Evolutionary conservation across 2,888 invertebrate genomes (phyloP), one percentile per base, ranked within the genome.

Genomic region (Apoderus coryli): DNA sequence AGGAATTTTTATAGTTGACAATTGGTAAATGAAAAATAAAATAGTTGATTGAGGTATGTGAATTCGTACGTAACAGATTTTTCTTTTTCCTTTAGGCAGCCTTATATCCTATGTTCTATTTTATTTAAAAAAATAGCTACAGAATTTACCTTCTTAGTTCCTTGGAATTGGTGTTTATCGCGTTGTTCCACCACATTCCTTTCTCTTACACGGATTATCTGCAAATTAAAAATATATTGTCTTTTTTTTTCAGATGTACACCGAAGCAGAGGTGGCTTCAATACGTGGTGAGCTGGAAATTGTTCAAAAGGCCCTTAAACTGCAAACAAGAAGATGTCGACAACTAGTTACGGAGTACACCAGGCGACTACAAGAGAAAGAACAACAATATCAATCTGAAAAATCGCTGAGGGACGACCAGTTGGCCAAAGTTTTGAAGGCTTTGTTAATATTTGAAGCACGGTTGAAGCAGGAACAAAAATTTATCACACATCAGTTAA

Each of bases 381-480:
- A 74, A 45, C 64, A 64, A 32, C 66, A 69, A 44, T 64, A 69
- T 31, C 60, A 65, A 14, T 67, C 67, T 34, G 75, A 74, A 48
- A 65, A 68, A 38, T 61, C 65, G 3, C 61, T 76, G 4, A 63
- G 76, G 22, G 76, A 79, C 54, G 71, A 72, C 48, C 79, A 80
- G 48, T 63, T 80, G 14, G 71, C 76, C 3, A 63, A 72, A 38
- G 74, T 81, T 14, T 60, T 79, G 4, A 64, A 76, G 26, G 76
- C 78, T 3, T 57, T 81, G 33, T 65, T 79, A 22, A 66, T 76
- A 22, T 66, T 80, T 28, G 79, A 81, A 53, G 74, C 77, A 5
- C 64, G 77, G 5, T 60, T 81, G 13, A 67, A 71, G 27, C 71
- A 75, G 49, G 80, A 81, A 52, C 78, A 80, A 49, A 72, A 74